Evolutionary conservation across 2,888 invertebrate genomes (phyloP).

Genomic region (Lomographa bimaculata): DNA sequence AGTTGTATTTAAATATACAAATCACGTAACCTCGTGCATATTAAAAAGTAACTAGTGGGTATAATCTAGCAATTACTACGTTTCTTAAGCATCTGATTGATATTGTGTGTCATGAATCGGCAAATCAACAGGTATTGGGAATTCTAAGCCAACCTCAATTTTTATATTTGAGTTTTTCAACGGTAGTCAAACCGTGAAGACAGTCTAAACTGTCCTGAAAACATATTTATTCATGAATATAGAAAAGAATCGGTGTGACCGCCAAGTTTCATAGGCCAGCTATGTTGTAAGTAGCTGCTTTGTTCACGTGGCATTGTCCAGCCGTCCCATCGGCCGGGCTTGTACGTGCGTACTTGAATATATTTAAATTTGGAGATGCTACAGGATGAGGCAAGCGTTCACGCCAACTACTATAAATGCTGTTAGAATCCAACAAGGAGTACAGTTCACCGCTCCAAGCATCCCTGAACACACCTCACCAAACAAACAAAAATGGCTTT

Average conservation of each 20-base stretch:
- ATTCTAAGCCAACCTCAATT: too few relatives aligned
- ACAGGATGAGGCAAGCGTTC: slow-evolving; percentile 76
- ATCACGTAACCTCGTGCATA: too few relatives aligned
- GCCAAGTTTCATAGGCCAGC: slow-evolving; percentile 65
- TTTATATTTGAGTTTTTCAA: slow-evolving; percentile 40
- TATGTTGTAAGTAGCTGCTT: slow-evolving; percentile 73
- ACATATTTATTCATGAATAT: slow-evolving; percentile 50
- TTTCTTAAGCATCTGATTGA: too few relatives aligned
- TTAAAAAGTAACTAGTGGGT: too few relatives aligned
- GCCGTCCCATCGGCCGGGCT: slow-evolving; percentile 59
- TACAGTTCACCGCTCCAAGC: slow-evolving; percentile 72
- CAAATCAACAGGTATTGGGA: too few relatives aligned
- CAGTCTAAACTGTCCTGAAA: slow-evolving; percentile 51
- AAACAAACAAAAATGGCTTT: slow-evolving; percentile 66
- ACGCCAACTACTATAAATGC: slow-evolving; percentile 68
- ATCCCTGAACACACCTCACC: slow-evolving; percentile 65
- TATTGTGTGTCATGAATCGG: slow-evolving; percentile 3
- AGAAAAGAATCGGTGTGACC: slow-evolving; percentile 65
- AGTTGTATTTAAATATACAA: too few relatives aligned
- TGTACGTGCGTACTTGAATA: slow-evolving; percentile 83
- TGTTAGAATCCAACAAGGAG: slow-evolving; percentile 58
- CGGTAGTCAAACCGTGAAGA: slow-evolving; percentile 43
- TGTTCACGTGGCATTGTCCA: slow-evolving; percentile 79
- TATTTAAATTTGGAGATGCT: slow-evolving; percentile 83
- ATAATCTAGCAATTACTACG: too few relatives aligned